These are phyloP conservation scores for Chlorodrepanis virens DNA, from an alignment of 2,113 vertebrate genomes.

Conservation along the genomic window DNA sequence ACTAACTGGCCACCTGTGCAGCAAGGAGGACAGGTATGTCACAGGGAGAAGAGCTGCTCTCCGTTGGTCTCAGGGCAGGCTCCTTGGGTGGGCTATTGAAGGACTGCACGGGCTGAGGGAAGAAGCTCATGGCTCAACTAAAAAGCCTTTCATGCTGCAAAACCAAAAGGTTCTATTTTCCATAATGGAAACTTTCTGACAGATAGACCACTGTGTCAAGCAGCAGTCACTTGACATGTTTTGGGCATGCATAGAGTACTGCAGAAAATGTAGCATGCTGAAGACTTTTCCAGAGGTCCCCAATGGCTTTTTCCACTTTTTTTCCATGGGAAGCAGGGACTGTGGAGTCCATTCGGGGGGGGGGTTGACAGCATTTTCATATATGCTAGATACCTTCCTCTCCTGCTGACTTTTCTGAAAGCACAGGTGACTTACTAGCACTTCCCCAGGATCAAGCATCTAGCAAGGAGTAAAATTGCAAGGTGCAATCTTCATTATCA, in stretches of 20 bases:
- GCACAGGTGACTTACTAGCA: not conserved
- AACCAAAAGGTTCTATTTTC: not conserved
- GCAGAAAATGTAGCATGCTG: not conserved
- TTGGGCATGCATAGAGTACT: not conserved
- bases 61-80: not conserved
- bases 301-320: not conserved
- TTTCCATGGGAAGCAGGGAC: not conserved
- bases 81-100: not conserved
- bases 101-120: not conserved
- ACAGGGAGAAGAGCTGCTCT: not conserved
- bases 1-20: not conserved
- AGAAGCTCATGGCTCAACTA: rapidly evolving
- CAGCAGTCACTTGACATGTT: not conserved
- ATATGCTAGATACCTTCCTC: not conserved
- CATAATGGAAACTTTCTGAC: not conserved
- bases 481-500: slow-evolving; percentile 33
- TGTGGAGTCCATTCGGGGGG: not conserved
- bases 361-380: not conserved
- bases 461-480: not conserved
- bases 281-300: not conserved
- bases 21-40: not conserved
- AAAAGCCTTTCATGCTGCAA: not conserved
- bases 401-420: not conserved
- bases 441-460: not conserved
- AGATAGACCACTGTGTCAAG: not conserved